Conservation (phyloP, 2,888 invertebrate genomes). For the Phyllotreta striolata region DNA sequence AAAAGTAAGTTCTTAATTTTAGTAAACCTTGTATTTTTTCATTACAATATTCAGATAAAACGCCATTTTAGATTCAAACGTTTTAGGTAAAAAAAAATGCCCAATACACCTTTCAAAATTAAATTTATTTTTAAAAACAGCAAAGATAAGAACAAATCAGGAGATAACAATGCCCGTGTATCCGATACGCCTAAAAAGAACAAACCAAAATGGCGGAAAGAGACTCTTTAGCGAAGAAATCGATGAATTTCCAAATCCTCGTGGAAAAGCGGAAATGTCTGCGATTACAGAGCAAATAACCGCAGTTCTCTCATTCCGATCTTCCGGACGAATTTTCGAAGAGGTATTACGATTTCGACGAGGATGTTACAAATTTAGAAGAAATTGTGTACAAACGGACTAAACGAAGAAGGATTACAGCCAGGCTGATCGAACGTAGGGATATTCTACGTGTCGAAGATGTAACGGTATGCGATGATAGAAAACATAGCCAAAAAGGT, state of each 20-base stretch:
- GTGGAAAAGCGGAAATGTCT: constrained; percentile 48
- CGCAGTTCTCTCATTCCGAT: constrained; percentile 44
- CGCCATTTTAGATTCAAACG: too few relatives aligned
- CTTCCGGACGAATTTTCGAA: constrained; percentile 42
- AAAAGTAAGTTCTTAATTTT: too few relatives aligned
- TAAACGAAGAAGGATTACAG: constrained; percentile 26
- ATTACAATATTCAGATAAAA: too few relatives aligned
- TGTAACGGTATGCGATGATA: constrained; percentile 53
- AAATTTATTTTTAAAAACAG: too few relatives aligned
- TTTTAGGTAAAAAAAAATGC: too few relatives aligned
- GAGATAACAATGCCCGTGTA: too few relatives aligned
- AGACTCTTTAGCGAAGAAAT: too few relatives aligned
- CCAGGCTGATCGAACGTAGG: constrained; percentile 48
- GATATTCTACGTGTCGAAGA: constrained; percentile 54
- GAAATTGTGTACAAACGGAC: constrained; percentile 41
- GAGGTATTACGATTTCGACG: constrained; percentile 22
- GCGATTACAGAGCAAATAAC: constrained; percentile 49
- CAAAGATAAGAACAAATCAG: too few relatives aligned
- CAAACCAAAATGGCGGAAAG: too few relatives aligned
- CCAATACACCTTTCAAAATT: too few relatives aligned
- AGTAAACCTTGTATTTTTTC: too few relatives aligned
- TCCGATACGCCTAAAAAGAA: too few relatives aligned
- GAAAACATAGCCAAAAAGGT: constrained; percentile 37
- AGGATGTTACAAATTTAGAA: constrained; percentile 41
- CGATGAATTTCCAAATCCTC: constrained; percentile 31